Evolutionary conservation across 2,888 invertebrate genomes (phyloP).

Genomic region (Thymelicus lineola): DNA sequence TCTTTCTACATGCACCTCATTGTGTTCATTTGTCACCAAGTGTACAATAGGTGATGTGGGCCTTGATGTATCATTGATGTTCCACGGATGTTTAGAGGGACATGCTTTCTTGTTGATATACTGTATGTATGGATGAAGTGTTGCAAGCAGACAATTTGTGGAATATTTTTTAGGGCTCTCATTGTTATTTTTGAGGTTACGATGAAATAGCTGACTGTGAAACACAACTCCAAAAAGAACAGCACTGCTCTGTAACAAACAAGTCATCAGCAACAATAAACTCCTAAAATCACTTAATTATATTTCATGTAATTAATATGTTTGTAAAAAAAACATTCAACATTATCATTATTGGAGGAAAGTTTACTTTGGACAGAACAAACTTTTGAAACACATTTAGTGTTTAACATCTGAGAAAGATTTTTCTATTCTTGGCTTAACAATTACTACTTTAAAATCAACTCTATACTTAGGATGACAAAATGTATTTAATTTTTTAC

Average conservation of each 20-base stretch:
- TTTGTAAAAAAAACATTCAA: too few relatives aligned
- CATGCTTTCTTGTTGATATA: constrained; percentile 55
- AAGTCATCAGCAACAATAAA: constrained; percentile 1
- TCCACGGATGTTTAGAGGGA: constrained; percentile 52
- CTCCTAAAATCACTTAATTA: too few relatives aligned
- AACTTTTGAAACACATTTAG: too few relatives aligned
- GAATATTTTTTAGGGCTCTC: constrained; percentile 50
- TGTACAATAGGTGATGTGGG: constrained; percentile 64
- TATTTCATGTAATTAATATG: too few relatives aligned
- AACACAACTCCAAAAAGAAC: constrained; percentile 86
- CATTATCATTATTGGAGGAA: too few relatives aligned
- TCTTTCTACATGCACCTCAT: constrained; percentile 46
- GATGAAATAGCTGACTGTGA: constrained; percentile 83
- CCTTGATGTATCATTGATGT: constrained; percentile 58
- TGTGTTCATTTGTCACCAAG: constrained; percentile 72
- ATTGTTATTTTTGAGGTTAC: constrained; percentile 62
- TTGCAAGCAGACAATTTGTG: constrained; percentile 54
- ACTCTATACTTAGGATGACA: too few relatives aligned
- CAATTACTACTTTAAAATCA: too few relatives aligned
- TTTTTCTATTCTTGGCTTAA: too few relatives aligned
- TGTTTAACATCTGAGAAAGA: too few relatives aligned
- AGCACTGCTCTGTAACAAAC: constrained; percentile 83
- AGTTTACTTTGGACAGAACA: too few relatives aligned
- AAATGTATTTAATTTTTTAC: too few relatives aligned
- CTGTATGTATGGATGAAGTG: constrained; percentile 58